phyloP scores from a whole-genome alignment of 2,797 vertebrate genomes.

The Microctenopoma lineatum region DNA sequence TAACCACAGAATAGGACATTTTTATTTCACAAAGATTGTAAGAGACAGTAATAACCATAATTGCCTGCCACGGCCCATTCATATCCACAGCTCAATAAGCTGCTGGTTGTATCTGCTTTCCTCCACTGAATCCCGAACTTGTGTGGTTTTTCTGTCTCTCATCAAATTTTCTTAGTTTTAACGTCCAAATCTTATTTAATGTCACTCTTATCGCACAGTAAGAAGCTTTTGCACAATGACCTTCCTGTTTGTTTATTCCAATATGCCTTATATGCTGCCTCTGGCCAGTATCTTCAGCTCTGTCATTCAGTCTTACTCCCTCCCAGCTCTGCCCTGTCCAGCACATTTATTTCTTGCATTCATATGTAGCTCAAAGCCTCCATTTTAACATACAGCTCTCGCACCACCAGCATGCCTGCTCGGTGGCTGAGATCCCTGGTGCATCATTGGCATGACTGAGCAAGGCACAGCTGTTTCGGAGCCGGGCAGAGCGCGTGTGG shows the following conservation, averaged over 20 bases:
- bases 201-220: background rate
- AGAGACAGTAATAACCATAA: conserved; percentile 75
- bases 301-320: conserved; percentile 6
- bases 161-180: conserved; percentile 19
- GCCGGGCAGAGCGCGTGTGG: conserved; percentile 56
- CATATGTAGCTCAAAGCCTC: conserved; percentile 21
- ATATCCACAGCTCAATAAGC: conserved; percentile 66
- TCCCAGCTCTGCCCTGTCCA: conserved; percentile 1
- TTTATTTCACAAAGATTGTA: conserved; percentile 63
- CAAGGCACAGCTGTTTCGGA: conserved; percentile 70
- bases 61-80: conserved; percentile 65
- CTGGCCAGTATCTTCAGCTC: conserved; percentile 2
- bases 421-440: conserved; percentile 38
- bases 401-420: conserved; percentile 27
- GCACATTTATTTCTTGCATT: conserved; percentile 18
- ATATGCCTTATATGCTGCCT: background rate
- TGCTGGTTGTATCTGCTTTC: conserved; percentile 46
- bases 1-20: conserved; percentile 46
- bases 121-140: conserved; percentile 33
- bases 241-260: conserved; percentile 7
- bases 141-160: conserved; percentile 8
- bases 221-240: conserved; percentile 8
- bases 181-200: conserved; percentile 15
- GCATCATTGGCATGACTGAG: conserved; percentile 65
- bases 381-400: conserved; percentile 36